Percentiles rank a stretch among this genome's conserved stretches.
Evolutionary conservation across 2,888 invertebrate species (phyloP).

Genomic region (Latheticus oryzae): DNA sequence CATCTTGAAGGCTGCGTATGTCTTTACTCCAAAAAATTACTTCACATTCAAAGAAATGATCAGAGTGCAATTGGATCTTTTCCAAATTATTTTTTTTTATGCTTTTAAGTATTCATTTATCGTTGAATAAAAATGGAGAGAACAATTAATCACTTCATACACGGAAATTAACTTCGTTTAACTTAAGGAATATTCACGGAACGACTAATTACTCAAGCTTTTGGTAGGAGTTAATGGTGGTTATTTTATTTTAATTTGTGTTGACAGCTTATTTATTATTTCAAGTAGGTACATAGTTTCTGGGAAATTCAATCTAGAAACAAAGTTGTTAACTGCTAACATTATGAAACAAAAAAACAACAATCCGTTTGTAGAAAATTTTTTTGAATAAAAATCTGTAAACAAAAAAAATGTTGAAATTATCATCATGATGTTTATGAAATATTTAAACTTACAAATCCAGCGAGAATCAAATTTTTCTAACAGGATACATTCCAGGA

Average conservation of each 20-base stretch:
- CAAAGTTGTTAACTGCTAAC: no score
- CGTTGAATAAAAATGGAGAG: conserved; percentile 28
- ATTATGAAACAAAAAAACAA: no score
- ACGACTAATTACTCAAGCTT: conserved; percentile 25
- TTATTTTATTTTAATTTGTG: conserved; percentile 3
- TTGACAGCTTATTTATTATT: conserved; percentile 12
- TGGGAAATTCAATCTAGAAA: no score
- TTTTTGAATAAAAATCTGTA: no score
- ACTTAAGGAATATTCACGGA: conserved; percentile 22
- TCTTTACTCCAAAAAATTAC: conserved; percentile 26
- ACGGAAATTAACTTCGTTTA: conserved; percentile 17
- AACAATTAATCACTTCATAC: conserved; percentile 30
- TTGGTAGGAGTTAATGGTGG: conserved; percentile 14
- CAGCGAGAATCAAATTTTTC: conserved; percentile 4
- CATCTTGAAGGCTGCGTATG: conserved; percentile 24
- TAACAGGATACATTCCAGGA: conserved; percentile 14
- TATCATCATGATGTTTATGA: no score
- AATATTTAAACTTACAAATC: no score
- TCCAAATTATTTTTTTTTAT: no score
- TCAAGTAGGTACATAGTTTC: no score
- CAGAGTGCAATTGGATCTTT: conserved; percentile 17
- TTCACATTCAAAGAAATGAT: conserved; percentile 7
- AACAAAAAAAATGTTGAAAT: no score
- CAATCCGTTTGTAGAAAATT: no score
- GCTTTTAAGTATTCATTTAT: no score